phyloP scores from a whole-genome alignment of 1,140 invertebrate species.

The Atta colombica region DNA sequence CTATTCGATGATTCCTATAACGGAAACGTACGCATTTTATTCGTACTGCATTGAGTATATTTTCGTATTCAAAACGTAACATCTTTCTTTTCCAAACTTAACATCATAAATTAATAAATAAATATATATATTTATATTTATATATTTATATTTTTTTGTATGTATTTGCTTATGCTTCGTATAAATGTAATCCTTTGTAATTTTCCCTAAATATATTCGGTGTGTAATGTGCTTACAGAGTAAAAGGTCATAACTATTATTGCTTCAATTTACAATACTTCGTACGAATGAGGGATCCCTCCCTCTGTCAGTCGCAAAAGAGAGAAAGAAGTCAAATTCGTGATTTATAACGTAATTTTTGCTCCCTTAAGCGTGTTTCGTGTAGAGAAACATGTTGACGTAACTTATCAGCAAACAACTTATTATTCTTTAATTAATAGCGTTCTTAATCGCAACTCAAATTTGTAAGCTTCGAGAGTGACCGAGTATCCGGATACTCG shows the following conservation, averaged over 20 bases:
- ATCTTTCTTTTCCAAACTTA: constrained; percentile 80
- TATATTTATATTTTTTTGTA: constrained; percentile 73
- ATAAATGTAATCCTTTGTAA: constrained; percentile 68
- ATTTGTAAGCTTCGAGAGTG: background rate
- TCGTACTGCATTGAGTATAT: constrained; percentile 77
- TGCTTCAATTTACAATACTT: constrained; percentile 83
- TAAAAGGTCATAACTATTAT: constrained; percentile 78
- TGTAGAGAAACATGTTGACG: constrained; percentile 54
- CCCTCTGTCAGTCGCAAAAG: constrained; percentile 28
- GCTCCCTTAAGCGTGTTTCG: constrained; percentile 67
- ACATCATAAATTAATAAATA: constrained; percentile 84
- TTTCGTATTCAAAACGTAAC: constrained; percentile 78
- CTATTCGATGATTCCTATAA: constrained; percentile 33
- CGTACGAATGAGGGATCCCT: constrained; percentile 54
- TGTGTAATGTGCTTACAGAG: constrained; percentile 64
- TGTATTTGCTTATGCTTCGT: constrained; percentile 66
- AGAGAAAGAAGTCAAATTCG: constrained; percentile 36
- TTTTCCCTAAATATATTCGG: constrained; percentile 63
- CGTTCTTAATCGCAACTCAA: background rate
- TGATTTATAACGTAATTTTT: constrained; percentile 68
- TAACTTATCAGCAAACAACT: constrained; percentile 1
- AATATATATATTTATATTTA: constrained; percentile 80
- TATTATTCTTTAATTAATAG: constrained; percentile 2
- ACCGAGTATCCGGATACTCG: constrained; percentile 7
- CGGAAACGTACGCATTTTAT: constrained; percentile 76